These are phyloP conservation scores for Paracentrotus lividus DNA, from an alignment of 53 echinoderm and acorn worm genomes.

Conservation along the genomic window DNA sequence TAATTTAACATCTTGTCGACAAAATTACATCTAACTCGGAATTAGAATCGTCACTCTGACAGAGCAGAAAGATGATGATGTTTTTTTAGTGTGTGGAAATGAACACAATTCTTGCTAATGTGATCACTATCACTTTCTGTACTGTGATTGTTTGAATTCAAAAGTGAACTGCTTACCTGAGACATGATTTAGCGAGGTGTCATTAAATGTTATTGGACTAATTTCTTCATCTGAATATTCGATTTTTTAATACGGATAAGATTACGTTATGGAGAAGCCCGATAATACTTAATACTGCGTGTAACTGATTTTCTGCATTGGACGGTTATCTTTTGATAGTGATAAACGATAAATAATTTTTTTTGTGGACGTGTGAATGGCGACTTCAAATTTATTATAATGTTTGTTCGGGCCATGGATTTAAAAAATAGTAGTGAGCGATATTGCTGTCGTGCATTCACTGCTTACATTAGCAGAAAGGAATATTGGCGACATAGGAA, in stretches of 20 bases:
- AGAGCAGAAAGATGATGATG: too few relatives aligned
- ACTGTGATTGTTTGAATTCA: background rate
- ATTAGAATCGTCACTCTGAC: too few relatives aligned
- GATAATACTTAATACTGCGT: background rate
- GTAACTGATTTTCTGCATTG: background rate
- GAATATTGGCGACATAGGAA: constrained; percentile 25
- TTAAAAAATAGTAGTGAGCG: background rate
- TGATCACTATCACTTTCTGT: too few relatives aligned
- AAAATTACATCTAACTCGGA: too few relatives aligned
- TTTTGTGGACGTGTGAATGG: background rate
- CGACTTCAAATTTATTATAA: background rate
- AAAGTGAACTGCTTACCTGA: background rate
- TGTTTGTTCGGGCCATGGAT: background rate
- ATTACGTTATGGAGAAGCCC: too few relatives aligned
- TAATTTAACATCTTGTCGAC: background rate
- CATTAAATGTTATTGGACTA: too few relatives aligned
- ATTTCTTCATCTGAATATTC: too few relatives aligned
- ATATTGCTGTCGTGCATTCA: constrained; percentile 31
- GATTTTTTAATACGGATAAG: too few relatives aligned
- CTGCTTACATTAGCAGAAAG: background rate
- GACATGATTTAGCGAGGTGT: too few relatives aligned
- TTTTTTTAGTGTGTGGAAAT: too few relatives aligned
- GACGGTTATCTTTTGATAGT: background rate
- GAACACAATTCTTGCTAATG: too few relatives aligned
- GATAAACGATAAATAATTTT: background rate